Percentiles rank a stretch among this genome's conserved stretches.
These are phyloP conservation scores for Troides helena DNA, from an alignment of 2,888 invertebrate genomes.

Conservation along the genomic window DNA sequence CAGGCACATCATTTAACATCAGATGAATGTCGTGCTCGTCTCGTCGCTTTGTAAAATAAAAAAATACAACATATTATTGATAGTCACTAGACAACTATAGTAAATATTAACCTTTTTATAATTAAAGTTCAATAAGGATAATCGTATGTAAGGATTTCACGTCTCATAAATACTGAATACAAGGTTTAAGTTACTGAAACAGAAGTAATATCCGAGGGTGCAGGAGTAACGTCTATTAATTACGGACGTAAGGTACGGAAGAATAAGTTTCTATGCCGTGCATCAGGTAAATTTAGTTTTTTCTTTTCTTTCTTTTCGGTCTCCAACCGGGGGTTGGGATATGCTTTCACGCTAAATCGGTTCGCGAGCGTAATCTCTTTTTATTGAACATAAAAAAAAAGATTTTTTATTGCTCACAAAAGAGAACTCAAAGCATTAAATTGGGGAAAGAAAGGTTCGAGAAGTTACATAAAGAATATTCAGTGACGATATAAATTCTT, in stretches of 20 bases:
- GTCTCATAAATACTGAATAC: constrained; percentile 37
- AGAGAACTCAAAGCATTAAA: constrained; percentile 30
- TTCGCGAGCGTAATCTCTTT: constrained; percentile 53
- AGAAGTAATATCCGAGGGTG: constrained; percentile 33
- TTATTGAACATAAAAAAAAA: constrained; percentile 51
- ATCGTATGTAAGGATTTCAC: constrained; percentile 31
- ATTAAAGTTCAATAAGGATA: constrained; percentile 27
- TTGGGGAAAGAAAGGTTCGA: constrained; percentile 25
- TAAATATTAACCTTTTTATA: not conserved
- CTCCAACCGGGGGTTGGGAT: constrained; percentile 56
- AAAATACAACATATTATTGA: too few species aligned
- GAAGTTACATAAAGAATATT: constrained; percentile 24
- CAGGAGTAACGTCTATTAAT: constrained; percentile 28
- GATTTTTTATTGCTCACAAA: constrained; percentile 47
- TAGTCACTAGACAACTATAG: not conserved
- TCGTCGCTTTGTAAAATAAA: too few species aligned
- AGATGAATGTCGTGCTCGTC: too few species aligned
- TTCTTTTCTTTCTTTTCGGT: constrained; percentile 46
- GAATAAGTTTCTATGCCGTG: constrained; percentile 33
- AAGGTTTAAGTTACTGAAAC: constrained; percentile 41
- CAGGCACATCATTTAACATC: too few species aligned
- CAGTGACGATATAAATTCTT: constrained; percentile 4
- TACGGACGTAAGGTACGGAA: constrained; percentile 32
- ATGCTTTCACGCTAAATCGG: constrained; percentile 69
- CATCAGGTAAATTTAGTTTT: constrained; percentile 55